Percentiles rank a stretch among this genome's conserved stretches.
Evolutionary conservation across 1,140 invertebrate genomes (phyloP).

Genomic region (Argopecten irradians): DNA sequence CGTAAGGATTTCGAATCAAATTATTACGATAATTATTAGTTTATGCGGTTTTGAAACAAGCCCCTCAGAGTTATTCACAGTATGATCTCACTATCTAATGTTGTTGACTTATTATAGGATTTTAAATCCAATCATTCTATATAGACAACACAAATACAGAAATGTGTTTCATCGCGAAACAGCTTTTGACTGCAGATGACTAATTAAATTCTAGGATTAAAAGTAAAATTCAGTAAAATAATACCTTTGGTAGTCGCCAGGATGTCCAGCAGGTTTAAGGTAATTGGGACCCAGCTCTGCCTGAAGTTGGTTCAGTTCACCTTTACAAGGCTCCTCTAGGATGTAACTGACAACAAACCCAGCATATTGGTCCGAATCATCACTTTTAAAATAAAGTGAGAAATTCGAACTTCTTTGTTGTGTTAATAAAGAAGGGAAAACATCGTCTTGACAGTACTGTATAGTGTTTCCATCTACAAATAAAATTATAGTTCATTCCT

Average conservation of each 20-base stretch:
- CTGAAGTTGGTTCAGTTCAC: background rate
- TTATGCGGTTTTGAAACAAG: too few species aligned
- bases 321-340: background rate
- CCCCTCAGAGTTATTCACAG: too few species aligned
- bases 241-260: background rate
- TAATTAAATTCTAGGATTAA: too few species aligned
- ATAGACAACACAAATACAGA: too few species aligned
- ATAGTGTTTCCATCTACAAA: background rate
- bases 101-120: too few species aligned
- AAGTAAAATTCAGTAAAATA: background rate
- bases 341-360: background rate
- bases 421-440: background rate
- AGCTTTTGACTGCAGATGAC: too few species aligned
- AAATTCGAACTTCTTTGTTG: background rate
- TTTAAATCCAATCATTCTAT: too few species aligned
- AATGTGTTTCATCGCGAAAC: too few species aligned
- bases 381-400: background rate
- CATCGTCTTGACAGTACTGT: background rate
- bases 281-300: background rate
- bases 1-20: too few species aligned
- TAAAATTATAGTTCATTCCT: too few species aligned
- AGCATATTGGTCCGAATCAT: background rate
- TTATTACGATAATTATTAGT: too few species aligned
- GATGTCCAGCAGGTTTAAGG: background rate
- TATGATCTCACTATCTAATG: too few species aligned